Base-by-base conservation (phyloP, 2,888 invertebrate genomes). In the Hirtodrosophila alboralis region DNA sequence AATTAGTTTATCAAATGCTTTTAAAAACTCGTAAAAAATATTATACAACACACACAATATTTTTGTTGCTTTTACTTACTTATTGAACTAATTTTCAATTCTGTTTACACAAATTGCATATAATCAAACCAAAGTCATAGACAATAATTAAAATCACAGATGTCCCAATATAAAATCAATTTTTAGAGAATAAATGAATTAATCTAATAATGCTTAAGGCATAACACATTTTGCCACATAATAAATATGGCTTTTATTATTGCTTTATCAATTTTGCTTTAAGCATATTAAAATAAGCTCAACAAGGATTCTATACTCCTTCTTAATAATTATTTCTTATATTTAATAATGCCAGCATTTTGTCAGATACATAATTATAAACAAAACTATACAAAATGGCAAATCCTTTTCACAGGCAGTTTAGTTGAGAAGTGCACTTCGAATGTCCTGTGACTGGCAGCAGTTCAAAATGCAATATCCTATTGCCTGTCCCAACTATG, bases 401-500 rank as follows among this genome's bases (percentile, higher is more conserved):
- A 47, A n/a, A 21, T 43, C 44, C 43, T 40, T 44, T 49, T 36
- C 3, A 13, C 23, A 45, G 51, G 16, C 34, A 23, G 23, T 23
- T 23, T 8, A 23, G 18, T 18, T 18, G 18, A 3, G 23, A 23
- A 23, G 4, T 47, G 27, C 37, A 56, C 53, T 58, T 48, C 27
- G 23, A 23, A 38, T 33, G 44, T 60, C 28, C 48, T 47, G 63
- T 56, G 51, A 47, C 27, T 36, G 41, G n/a, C 49, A 58, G 37
- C 30, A 23, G 40, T 33, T 40, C 23, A 48, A 71, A 78, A 66
- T 80, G 77, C 70, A 78, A 84, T 84, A 66, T 70, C 64, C 80
- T 30, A 23, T 59, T 33, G 31, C 27, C 53, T 37, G 34, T 12
- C 18, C 18, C 5, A 5, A 18, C 18, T 1, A 18, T 18, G 18